phyloP scores from a whole-genome alignment of 2,888 invertebrate genomes.

The Nasonovia ribisnigri region DNA sequence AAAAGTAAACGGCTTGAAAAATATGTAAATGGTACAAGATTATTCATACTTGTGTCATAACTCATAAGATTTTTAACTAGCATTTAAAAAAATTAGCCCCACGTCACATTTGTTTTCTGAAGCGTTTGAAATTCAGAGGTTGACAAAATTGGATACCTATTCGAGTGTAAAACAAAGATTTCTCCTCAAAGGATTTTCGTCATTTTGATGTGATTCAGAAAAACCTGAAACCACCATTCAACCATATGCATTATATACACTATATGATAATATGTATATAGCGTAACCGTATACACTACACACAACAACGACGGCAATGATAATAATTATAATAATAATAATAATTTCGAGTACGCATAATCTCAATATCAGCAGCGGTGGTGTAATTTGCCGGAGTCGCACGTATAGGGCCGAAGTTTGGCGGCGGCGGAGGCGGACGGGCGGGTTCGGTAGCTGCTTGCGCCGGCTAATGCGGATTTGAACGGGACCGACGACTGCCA shows the following conservation, averaged over 20 bases:
- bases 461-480: slow-evolving; percentile 53
- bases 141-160: neutral
- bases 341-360: neutral
- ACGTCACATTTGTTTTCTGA: neutral
- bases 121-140: neutral
- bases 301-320: neutral
- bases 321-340: neutral
- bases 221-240: neutral
- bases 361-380: neutral
- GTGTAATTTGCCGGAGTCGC: slow-evolving; percentile 31
- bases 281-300: neutral
- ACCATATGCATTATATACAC: too few species aligned
- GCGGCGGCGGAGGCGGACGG: neutral
- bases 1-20: too few species aligned
- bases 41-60: too few species aligned
- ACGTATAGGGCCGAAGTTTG: slow-evolving; percentile 34
- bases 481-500: slow-evolving; percentile 23
- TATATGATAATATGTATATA: neutral
- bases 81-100: neutral
- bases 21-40: too few species aligned
- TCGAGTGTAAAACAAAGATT: neutral
- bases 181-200: neutral
- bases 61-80: neutral
- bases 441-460: slow-evolving; percentile 2
- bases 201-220: neutral